Percentiles rank a stretch among this genome's conserved stretches.
Evolutionary conservation across 2,797 vertebrate genomes (phyloP).

Genomic region (Mormyrus proboscirostris): DNA sequence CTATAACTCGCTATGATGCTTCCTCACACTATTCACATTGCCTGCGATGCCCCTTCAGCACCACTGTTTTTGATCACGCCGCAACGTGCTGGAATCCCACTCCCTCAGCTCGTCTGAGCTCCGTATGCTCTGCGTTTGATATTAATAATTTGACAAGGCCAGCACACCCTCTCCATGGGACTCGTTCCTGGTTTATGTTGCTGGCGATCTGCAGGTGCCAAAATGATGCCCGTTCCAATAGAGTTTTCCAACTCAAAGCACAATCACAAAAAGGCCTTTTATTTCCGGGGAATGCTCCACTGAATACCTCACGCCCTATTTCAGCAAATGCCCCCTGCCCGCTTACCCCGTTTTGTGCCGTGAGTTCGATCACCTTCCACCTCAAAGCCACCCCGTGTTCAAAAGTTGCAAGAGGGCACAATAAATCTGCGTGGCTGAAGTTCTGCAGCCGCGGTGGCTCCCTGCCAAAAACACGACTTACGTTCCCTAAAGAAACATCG

Average conservation of each 20-base stretch:
- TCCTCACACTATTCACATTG: background rate
- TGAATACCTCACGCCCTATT: background rate
- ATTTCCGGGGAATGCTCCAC: background rate
- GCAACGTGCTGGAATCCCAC: background rate
- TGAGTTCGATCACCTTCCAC: background rate
- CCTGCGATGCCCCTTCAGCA: background rate
- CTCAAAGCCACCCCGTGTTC: background rate
- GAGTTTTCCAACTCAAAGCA: constrained; percentile 1
- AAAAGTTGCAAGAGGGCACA: background rate
- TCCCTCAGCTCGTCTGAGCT: background rate
- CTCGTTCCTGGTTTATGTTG: background rate
- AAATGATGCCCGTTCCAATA: background rate
- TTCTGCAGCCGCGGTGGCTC: background rate
- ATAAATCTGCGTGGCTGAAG: background rate
- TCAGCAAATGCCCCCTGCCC: background rate
- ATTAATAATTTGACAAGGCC: background rate
- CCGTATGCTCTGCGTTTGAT: background rate
- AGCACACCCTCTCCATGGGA: background rate
- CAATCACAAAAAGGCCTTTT: constrained; percentile 1
- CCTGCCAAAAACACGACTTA: background rate
- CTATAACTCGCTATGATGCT: background rate
- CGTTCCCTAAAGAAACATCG: background rate
- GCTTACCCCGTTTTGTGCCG: background rate
- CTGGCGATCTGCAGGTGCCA: background rate
- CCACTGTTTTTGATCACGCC: background rate